Evolutionary conservation across 1,140 invertebrate species (phyloP).

Genomic region (Tenebrio molitor): DNA sequence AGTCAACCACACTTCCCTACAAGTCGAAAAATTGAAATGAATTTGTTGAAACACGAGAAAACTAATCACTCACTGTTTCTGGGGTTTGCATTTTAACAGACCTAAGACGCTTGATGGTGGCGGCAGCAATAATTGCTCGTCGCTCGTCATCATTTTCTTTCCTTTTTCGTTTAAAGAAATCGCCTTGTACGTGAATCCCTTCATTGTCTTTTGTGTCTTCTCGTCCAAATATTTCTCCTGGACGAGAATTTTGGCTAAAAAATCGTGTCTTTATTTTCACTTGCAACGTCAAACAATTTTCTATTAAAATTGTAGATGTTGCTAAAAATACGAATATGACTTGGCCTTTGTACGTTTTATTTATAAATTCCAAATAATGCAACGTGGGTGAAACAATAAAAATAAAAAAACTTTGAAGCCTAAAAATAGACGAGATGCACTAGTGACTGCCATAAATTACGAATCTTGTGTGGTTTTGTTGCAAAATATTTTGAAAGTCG

Average conservation of each 20-base stretch:
- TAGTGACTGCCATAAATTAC: too few species aligned
- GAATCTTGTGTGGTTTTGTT: too few species aligned
- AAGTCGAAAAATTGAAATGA: conserved; percentile 17
- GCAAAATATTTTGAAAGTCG: too few species aligned
- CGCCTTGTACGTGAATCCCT: background rate
- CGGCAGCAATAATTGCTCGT: conserved; percentile 36
- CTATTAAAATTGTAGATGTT: background rate
- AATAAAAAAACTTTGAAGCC: too few species aligned
- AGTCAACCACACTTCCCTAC: conserved; percentile 25
- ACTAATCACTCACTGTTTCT: conserved; percentile 27
- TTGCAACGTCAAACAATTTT: conserved; percentile 15
- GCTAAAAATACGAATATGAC: background rate
- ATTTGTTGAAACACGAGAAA: conserved; percentile 7
- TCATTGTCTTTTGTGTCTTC: background rate
- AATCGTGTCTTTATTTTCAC: background rate
- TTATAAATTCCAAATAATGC: background rate
- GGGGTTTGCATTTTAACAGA: conserved; percentile 53
- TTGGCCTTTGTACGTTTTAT: conserved; percentile 8
- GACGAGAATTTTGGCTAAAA: conserved; percentile 19
- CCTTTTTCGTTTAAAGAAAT: conserved; percentile 30
- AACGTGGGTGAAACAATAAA: too few species aligned
- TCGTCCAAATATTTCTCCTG: conserved; percentile 12
- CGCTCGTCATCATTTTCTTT: conserved; percentile 24
- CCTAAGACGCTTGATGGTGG: conserved; percentile 58
- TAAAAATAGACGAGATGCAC: too few species aligned